These are phyloP conservation scores for Drosophila heteroneura DNA, from an alignment of 2,888 invertebrate genomes.

Conservation along the genomic window DNA sequence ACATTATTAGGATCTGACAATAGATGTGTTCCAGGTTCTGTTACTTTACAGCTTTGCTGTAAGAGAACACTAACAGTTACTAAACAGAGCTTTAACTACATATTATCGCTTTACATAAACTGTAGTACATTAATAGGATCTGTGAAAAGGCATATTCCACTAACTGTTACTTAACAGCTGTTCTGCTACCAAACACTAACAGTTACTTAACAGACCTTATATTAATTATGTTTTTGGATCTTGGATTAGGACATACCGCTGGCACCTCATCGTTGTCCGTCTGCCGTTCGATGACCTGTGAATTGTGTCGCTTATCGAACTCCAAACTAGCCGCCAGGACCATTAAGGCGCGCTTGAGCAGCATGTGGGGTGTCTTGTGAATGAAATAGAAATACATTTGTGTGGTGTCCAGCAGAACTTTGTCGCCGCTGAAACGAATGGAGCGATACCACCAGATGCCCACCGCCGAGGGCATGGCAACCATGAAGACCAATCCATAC, in stretches of 20 bases:
- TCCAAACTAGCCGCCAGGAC: conserved; percentile 98
- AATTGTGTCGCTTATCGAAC: conserved; percentile 97
- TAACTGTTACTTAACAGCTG: background rate
- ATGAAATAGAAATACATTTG: conserved; percentile 98
- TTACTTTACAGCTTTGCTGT: background rate
- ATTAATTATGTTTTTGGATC: background rate
- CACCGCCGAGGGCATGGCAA: conserved; percentile 94
- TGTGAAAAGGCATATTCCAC: background rate
- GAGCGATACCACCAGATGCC: conserved; percentile 99
- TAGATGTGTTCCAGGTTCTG: background rate
- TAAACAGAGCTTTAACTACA: background rate
- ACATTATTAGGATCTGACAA: background rate
- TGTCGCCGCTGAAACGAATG: conserved; percentile 98
- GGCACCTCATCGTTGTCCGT: conserved; percentile 98
- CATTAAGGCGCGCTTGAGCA: conserved; percentile 97
- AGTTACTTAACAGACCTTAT: background rate
- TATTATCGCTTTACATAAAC: background rate
- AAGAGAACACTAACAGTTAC: background rate
- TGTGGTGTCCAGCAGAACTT: conserved; percentile 98
- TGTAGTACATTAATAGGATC: background rate
- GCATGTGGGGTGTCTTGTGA: conserved; percentile 98
- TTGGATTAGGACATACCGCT: conserved; percentile 87
- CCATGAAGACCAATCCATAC: conserved; percentile 98
- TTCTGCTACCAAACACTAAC: background rate
- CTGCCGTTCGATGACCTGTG: conserved; percentile 95